These are phyloP conservation scores for Agrypnus murinus DNA, from an alignment of 2,888 invertebrate species.

Conservation along the genomic window DNA sequence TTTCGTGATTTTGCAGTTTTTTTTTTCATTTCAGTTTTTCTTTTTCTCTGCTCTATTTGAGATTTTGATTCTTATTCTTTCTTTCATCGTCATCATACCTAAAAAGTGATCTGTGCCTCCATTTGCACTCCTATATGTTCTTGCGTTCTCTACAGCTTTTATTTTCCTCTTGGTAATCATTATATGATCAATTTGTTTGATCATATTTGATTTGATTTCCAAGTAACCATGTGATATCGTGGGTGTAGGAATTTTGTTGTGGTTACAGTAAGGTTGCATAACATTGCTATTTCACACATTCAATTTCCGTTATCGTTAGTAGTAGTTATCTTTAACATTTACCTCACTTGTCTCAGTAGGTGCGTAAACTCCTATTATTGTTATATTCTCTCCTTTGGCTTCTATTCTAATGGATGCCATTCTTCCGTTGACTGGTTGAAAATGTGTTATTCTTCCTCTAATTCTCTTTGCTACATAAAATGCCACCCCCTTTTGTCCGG, in stretches of 20 bases:
- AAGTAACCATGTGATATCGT: not conserved
- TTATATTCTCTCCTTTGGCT: not conserved
- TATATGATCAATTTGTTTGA: not conserved
- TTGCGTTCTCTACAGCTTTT: not conserved
- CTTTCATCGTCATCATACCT: not conserved
- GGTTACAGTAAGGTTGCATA: not conserved
- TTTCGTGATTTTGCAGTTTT: too few relatives aligned
- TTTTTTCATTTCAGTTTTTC: too few relatives aligned
- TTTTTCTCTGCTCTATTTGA: too few relatives aligned
- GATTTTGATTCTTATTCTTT: too few relatives aligned
- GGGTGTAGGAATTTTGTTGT: not conserved
- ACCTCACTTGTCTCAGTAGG: conserved; percentile 1
- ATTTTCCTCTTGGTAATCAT: not conserved
- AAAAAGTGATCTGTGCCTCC: not conserved
- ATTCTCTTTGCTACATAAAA: not conserved
- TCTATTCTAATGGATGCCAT: not conserved
- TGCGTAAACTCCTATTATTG: conserved; percentile 3
- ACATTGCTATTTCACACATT: not conserved
- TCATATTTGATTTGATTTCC: not conserved
- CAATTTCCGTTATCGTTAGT: not conserved
- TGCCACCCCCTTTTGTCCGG: not conserved
- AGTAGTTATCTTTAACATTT: conserved; percentile 3
- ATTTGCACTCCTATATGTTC: not conserved
- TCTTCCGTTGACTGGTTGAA: not conserved
- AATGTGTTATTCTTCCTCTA: conserved; percentile 1